Conservation (phyloP, 2,888 invertebrate genomes). For the Ophioninae sp. region DNA sequence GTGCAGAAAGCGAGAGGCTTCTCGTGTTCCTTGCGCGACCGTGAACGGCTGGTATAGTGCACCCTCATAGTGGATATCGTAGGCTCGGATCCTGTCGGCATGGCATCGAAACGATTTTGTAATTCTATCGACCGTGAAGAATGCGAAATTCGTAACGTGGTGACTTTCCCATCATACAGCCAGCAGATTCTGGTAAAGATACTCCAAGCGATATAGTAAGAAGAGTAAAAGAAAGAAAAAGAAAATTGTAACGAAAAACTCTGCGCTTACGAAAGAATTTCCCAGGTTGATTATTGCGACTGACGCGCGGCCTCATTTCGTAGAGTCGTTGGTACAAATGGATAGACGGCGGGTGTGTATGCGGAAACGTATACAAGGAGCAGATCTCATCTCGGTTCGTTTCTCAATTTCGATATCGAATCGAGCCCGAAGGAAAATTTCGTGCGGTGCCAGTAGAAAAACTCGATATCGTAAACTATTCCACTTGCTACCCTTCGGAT, state of each 20-base stretch:
- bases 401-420: constrained; percentile 62
- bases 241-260: constrained; percentile 5
- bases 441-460: constrained; percentile 59
- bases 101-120: constrained; percentile 66
- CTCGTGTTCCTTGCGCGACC: constrained; percentile 42
- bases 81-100: constrained; percentile 41
- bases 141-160: constrained; percentile 64
- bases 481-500: constrained; percentile 37
- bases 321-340: constrained; percentile 25
- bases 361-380: constrained; percentile 32
- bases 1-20: constrained; percentile 71
- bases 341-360: constrained; percentile 49
- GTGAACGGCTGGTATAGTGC: constrained; percentile 22
- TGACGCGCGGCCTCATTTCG: constrained; percentile 10
- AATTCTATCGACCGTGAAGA: constrained; percentile 70
- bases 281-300: neutral
- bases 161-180: constrained; percentile 51
- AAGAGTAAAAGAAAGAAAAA: neutral
- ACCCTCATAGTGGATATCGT: constrained; percentile 70
- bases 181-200: neutral
- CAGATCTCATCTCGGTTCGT: constrained; percentile 60
- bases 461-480: constrained; percentile 61
- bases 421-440: constrained; percentile 61
- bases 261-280: neutral
- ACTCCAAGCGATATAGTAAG: neutral